Evolutionary conservation across 2,113 vertebrate species (phyloP).

Genomic region (Paradoxurus hermaphroditus): DNA sequence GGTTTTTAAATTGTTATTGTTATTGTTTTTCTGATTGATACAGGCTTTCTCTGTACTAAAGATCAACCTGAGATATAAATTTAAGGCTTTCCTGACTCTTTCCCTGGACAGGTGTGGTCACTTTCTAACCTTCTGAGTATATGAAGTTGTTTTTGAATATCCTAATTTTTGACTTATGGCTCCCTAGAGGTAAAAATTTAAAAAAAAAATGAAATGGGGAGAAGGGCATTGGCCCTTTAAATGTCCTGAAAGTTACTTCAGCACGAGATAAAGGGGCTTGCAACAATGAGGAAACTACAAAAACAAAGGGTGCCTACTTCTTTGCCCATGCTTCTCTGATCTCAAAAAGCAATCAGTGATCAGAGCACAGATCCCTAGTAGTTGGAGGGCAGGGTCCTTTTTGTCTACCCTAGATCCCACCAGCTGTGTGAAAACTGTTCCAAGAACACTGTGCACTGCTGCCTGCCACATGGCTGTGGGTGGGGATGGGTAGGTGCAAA

Average conservation of each 20-base stretch:
- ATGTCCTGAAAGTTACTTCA: neutral
- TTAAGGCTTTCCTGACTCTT: neutral
- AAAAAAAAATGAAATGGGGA: neutral
- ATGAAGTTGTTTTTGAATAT: neutral
- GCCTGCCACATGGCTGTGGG: neutral
- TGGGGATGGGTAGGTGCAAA: neutral
- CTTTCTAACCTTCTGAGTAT: neutral
- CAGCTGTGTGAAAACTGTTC: neutral
- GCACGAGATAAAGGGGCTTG: neutral
- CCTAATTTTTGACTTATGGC: neutral
- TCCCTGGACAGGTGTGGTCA: neutral
- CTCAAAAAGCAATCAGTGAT: neutral
- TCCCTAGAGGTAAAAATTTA: neutral
- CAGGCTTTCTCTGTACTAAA: neutral
- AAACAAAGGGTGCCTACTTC: neutral
- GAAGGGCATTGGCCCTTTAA: neutral
- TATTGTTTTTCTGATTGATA: neutral
- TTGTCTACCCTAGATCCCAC: neutral
- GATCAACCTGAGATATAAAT: neutral
- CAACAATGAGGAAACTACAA: neutral
- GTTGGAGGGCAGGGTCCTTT: neutral
- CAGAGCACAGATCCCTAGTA: neutral
- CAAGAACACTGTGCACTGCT: neutral
- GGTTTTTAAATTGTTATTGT: neutral
- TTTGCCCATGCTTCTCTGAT: neutral